Evolutionary conservation across 2,888 invertebrate species (phyloP), one percentile per base, ranked within the genome.

Genomic region (Tolmerus cingulatus): DNA sequence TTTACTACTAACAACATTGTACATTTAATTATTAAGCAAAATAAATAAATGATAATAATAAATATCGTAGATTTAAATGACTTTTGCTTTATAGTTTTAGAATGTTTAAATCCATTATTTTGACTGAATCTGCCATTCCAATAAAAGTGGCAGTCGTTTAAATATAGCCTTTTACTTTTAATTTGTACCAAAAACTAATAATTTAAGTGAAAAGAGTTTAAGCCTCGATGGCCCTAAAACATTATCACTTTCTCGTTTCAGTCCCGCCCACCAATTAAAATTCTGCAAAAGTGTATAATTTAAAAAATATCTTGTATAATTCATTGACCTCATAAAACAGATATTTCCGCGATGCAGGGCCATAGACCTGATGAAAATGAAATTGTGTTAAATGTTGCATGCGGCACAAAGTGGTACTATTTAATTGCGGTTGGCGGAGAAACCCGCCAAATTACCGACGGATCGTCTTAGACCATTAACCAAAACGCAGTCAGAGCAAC

Each of bases 381-480:
- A 66, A 66, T 66, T 66, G 66, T 66, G 66, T 66, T 66, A 66
- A 66, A 66, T 66, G 66, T 66, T 23, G 66, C 66, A 66, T 66
- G 66, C 66, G 57, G 57, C n/a, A 19, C 57, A 57, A 57, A 57
- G 19, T 19, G 57, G 57, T 57, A 57, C 57, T 57, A 30, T 3
- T 30, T 30, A 57, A 57, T 57, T 57, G 57, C 57, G 57, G 57
- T 19, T 9, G 57, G 19, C 23, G 23, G 57, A 57, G 57, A 57
- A 57, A 57, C 57, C 57, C 23, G 23, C 19, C 57, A 57, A 77
- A 77, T 37, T 77, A 19, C 40, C 40, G 34, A 9, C 37, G 40
- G 19, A 77, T 40, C 77, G 77, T 77, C 40, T 77, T 77, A 77
- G 77, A 77, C 77, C 37, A 77, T 77, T 77, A 77, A 77, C 34